Base-by-base conservation (phyloP, 2,888 invertebrate species). In the Ernsta delagoae region DNA sequence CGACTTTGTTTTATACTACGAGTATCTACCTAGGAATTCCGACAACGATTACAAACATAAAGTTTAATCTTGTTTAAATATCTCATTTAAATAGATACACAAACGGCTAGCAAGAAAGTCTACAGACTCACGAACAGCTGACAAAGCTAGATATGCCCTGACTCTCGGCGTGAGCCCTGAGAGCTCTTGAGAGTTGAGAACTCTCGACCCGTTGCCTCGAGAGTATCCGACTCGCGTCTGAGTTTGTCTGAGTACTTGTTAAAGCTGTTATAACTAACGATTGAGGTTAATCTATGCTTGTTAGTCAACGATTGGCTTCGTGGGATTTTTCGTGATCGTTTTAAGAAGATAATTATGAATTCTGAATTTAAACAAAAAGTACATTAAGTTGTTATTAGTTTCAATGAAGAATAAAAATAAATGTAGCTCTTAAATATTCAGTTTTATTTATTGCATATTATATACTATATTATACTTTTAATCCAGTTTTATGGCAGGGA, bases 241-340 rank as follows among this genome's bases (percentile, higher is more conserved):
- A 24, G 8, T 24, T 24, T 7, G 36, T 45, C 57, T 39, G 16
- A 65, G 65, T 8, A 34, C 57, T 36, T 48, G 63, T 53, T 65
- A 45, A 57, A 48, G 60, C 45, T 60, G 60, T 60, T 31, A 60
- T 59, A 65, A 24, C 24, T 53, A 53, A 53, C 53, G 24, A 53
- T 53, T 53, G 53, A 53, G 53, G 53, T 53, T 53, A 53, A 53
- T 53, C 53, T 24, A 24, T 53, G 53, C 53, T 53, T 53, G 53
- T 53, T 53, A 53, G 53, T 53, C 4, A 9, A 7, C 3, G 8
- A 60, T 60, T 53, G 24, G 53, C 50, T 50, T 50, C 16, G 16
- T 16, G 6, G 7, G 8, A 50, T 50, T 16, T 16, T 16, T 39
- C 6, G 8, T 39, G 8, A 39, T 39, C 8, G 8, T 39, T 39